Percentiles rank a stretch among this genome's conserved stretches.
Evolutionary conservation across 2,113 vertebrate species (phyloP).

Genomic region (Empidonax alnorum): DNA sequence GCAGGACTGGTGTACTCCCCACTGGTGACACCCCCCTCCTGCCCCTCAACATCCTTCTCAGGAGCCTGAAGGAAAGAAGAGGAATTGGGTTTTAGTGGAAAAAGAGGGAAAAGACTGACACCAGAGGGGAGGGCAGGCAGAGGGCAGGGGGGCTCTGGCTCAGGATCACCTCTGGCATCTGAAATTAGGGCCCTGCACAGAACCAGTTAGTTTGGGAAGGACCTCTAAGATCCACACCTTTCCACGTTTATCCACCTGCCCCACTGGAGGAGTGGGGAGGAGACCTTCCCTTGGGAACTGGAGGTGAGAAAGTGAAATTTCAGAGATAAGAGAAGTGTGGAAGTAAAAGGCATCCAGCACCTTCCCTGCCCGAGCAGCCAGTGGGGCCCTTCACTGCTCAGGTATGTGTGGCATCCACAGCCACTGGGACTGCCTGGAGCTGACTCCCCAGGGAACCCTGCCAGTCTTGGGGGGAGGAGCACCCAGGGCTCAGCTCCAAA

Average conservation of each 20-base stretch:
- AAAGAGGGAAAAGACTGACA: background rate
- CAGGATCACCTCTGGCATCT: background rate
- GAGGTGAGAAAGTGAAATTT: constrained; percentile 56
- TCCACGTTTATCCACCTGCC: background rate
- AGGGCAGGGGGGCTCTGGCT: too few relatives aligned
- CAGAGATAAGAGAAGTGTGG: constrained; percentile 42
- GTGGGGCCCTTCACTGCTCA: constrained; percentile 16
- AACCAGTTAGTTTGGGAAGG: too few relatives aligned
- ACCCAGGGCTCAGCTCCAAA: background rate
- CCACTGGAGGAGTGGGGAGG: background rate
- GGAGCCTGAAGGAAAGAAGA: background rate
- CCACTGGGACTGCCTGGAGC: background rate
- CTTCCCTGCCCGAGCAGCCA: background rate
- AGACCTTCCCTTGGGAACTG: constrained; percentile 18
- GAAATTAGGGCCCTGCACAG: background rate
- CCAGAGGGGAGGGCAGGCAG: background rate
- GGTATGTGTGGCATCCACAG: constrained; percentile 36
- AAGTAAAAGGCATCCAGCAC: background rate
- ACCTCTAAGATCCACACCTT: background rate
- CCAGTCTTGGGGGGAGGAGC: background rate
- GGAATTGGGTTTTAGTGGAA: background rate
- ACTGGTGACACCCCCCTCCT: background rate
- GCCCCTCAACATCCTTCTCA: background rate
- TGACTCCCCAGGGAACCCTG: background rate
- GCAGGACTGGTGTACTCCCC: background rate